Conservation (phyloP, 2,113 vertebrate species). For the Terrapene triunguis region DNA sequence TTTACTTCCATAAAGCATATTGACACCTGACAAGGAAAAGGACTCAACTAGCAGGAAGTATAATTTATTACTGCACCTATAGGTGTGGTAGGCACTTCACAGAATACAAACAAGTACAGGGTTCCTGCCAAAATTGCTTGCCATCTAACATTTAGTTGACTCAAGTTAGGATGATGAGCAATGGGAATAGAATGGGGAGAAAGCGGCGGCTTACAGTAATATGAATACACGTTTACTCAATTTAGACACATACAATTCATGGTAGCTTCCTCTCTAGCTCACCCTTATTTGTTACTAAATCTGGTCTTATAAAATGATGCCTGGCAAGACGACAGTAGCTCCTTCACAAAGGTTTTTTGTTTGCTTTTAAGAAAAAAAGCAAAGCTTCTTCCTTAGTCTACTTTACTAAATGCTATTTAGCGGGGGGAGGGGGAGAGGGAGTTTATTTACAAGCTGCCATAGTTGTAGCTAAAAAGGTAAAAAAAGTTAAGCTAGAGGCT, state of each 20-base stretch:
- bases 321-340: not conserved
- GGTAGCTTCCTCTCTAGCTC: not conserved
- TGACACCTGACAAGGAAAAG: not conserved
- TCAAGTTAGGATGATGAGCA: not conserved
- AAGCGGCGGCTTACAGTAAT: not conserved
- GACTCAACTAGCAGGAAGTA: not conserved
- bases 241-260: not conserved
- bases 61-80: not conserved
- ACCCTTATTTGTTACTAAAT: not conserved
- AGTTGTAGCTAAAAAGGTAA: not conserved
- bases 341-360: not conserved
- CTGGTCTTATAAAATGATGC: not conserved
- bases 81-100: not conserved
- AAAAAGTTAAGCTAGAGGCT: not conserved
- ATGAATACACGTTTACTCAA: not conserved
- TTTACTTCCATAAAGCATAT: not conserved
- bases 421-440: not conserved
- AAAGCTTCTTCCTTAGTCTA: not conserved
- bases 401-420: not conserved
- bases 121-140: not conserved
- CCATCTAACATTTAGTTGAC: not conserved
- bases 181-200: not conserved
- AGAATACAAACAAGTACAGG: not conserved
- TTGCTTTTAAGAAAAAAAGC: not conserved
- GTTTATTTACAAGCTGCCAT: not conserved